phyloP scores from a whole-genome alignment of 1,140 invertebrate genomes.

The Temnothorax curvispinosus region DNA sequence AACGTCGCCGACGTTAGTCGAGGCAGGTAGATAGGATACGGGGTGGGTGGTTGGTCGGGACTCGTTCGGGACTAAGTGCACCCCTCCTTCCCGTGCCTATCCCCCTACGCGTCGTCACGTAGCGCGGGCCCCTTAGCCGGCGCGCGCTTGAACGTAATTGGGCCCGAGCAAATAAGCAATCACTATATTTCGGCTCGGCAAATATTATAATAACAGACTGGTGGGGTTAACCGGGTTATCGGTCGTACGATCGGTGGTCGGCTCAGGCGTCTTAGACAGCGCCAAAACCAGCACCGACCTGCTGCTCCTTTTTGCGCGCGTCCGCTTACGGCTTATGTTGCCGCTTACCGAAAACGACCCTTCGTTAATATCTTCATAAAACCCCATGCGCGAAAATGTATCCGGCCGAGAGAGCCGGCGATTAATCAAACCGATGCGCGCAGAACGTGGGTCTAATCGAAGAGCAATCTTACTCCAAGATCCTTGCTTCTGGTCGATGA shows the following conservation, averaged over 20 bases:
- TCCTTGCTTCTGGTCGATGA: not conserved
- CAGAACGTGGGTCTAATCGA: slow-evolving; percentile 9
- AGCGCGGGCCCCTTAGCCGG: slow-evolving; percentile 36
- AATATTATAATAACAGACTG: slow-evolving; percentile 81
- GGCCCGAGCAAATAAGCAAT: slow-evolving; percentile 80
- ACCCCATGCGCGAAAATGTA: slow-evolving; percentile 37
- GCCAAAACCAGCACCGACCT: slow-evolving; percentile 78
- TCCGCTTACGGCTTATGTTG: slow-evolving; percentile 31
- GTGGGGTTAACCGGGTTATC: slow-evolving; percentile 79
- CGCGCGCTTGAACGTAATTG: slow-evolving; percentile 73
- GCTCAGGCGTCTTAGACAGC: slow-evolving; percentile 78
- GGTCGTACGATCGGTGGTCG: slow-evolving; percentile 74
- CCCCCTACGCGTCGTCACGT: slow-evolving; percentile 43
- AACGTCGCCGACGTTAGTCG: slow-evolving; percentile 21
- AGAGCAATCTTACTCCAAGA: not conserved
- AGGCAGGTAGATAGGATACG: slow-evolving; percentile 56
- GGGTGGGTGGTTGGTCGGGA: slow-evolving; percentile 39
- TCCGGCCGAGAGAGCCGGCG: slow-evolving; percentile 18
- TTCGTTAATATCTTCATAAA: slow-evolving; percentile 72
- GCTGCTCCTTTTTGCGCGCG: slow-evolving; percentile 67
- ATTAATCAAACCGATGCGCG: slow-evolving; percentile 20
- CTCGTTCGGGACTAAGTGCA: slow-evolving; percentile 33
- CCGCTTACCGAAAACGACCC: slow-evolving; percentile 57
- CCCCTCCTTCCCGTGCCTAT: slow-evolving; percentile 33
- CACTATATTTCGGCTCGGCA: slow-evolving; percentile 81